phyloP scores from a whole-genome alignment of 2,797 vertebrate species.

The Poeciliopsis turneri region DNA sequence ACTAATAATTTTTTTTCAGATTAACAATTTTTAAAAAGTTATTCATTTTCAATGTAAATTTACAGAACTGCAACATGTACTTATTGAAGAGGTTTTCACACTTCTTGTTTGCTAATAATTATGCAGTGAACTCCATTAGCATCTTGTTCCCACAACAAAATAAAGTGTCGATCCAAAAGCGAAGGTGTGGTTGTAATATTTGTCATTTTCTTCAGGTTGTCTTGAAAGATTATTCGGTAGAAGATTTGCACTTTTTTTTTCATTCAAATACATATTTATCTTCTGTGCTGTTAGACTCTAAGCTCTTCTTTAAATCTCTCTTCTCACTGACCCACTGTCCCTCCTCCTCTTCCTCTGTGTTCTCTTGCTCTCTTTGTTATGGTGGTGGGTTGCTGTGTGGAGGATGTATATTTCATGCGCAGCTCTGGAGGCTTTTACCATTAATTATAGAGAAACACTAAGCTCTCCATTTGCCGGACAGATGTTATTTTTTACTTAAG shows the following conservation, averaged over 20 bases:
- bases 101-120: background rate
- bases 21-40: background rate
- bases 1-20: background rate
- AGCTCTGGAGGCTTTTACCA: conserved; percentile 86
- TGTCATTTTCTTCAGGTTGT: background rate
- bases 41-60: background rate
- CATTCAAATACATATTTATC: background rate
- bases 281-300: conserved; percentile 2
- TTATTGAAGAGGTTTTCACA: background rate
- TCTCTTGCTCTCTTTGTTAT: conserved; percentile 75
- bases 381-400: conserved; percentile 38
- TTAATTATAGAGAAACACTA: conserved; percentile 86
- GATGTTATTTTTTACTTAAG: conserved; percentile 85
- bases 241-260: background rate
- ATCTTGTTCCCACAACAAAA: background rate
- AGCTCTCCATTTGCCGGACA: conserved; percentile 85
- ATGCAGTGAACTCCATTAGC: background rate
- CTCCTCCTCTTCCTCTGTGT: conserved; percentile 16
- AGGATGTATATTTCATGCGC: conserved; percentile 83
- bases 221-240: background rate
- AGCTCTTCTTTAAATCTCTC: conserved; percentile 26
- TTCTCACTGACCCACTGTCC: conserved; percentile 38
- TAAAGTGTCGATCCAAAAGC: background rate
- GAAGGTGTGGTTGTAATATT: background rate
- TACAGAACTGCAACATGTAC: background rate